Base-by-base conservation (phyloP, 1,140 invertebrate genomes). In the Atta cephalotes region DNA sequence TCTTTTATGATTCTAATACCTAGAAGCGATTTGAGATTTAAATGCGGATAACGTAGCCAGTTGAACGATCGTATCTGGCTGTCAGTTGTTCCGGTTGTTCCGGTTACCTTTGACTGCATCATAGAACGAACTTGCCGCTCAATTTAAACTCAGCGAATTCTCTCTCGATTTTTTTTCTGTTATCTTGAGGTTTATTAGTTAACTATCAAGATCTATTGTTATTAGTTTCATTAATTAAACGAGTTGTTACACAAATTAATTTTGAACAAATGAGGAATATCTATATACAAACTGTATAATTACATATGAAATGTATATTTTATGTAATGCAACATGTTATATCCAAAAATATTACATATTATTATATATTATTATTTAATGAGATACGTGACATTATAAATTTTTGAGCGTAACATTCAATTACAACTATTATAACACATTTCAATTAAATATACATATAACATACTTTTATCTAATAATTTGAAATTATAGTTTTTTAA, bases 1-100 rank as follows among this genome's bases (percentile, higher is more conserved):
- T 62, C 82, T 45, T 78, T 70, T 66, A 65, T 39, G 74, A 72
- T 85, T 70, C 74, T 65, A 45, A 53, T 77, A 74, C 35, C 14
- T 72, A 66, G 77, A 60, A 85, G 60, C 86, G 76, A 88, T 85
- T 89, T 78, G 81, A 88, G 88, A 89, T 85, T 89, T 70, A 86
- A 88, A 88, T 86, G 68, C 76, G 60, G 87, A 85, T 88, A 88
- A 84, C 56, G 28, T 74, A 25, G 65, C 79, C 70, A 16, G 65
- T 53, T 28, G 63, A 60, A 56, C 65, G 87, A 85, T 88, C 82
- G 87, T 79, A 85, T 79, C 82, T 77, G 28, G 53, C 84, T 63
- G 87, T 80, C 87, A 66, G 87, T 80, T 63, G 51, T 70, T 80
- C 72, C 53, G 35, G 62, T 68, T 71, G 65, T 74, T 72, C 49